These are phyloP conservation scores for Lerema accius DNA, from an alignment of 1,140 invertebrate species.

Conservation along the genomic window DNA sequence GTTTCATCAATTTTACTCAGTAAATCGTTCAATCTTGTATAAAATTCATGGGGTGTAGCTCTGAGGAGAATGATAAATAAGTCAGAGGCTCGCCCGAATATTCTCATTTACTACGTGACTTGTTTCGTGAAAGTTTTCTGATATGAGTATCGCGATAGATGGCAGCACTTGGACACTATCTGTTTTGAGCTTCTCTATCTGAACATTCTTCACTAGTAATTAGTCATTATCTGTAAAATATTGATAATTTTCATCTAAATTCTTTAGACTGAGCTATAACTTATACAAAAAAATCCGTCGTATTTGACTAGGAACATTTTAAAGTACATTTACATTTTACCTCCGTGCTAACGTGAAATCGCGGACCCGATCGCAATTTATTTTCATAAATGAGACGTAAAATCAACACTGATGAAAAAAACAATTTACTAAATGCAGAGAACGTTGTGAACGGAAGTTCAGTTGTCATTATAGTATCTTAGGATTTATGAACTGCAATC, in stretches of 20 bases:
- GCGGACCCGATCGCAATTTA: too few relatives aligned
- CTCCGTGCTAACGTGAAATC: too few relatives aligned
- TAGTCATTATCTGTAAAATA: too few relatives aligned
- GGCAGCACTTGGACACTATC: slow-evolving; percentile 52
- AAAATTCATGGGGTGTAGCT: slow-evolving; percentile 81
- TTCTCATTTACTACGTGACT: slow-evolving; percentile 82
- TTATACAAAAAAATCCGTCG: too few relatives aligned
- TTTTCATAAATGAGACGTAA: not conserved
- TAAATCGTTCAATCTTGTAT: slow-evolving; percentile 82
- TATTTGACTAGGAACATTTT: too few relatives aligned
- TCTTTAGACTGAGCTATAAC: too few relatives aligned
- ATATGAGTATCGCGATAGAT: slow-evolving; percentile 71
- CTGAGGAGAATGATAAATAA: slow-evolving; percentile 80
- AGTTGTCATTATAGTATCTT: not conserved
- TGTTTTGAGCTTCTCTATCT: slow-evolving; percentile 39
- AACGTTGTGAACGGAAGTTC: not conserved
- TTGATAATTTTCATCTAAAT: too few relatives aligned
- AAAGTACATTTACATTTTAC: too few relatives aligned
- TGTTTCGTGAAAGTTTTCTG: slow-evolving; percentile 70
- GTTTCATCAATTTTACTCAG: slow-evolving; percentile 78
- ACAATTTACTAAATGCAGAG: not conserved
- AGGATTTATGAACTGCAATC: slow-evolving; percentile 5
- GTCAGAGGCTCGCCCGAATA: slow-evolving; percentile 77
- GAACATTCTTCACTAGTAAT: too few relatives aligned
- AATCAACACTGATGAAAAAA: not conserved